Base-by-base conservation (phyloP, 2,797 vertebrate species). In the Petrocephalus schoutedeni region DNA sequence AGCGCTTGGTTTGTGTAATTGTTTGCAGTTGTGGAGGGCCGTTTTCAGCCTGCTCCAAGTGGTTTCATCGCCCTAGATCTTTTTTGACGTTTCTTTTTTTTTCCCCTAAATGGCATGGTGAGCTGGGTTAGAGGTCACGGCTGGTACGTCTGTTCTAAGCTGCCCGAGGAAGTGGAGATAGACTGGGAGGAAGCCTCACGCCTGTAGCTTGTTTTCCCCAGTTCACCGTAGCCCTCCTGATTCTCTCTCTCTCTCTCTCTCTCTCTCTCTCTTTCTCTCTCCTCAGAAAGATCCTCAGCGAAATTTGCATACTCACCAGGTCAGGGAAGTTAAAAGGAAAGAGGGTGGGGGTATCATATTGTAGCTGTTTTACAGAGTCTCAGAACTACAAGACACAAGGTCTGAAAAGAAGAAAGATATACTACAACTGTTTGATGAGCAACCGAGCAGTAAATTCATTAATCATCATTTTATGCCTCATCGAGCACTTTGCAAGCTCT, bases 401-500 rank as follows among this genome's bases (percentile, higher is more conserved):
- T 94, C 94, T 93, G 93, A 92, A 93, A 93, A 95, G 91, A 93
- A 94, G 94, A 95, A 96, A 96, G 96, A 97, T 97, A 97, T 96
- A 96, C 96, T 96, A 96, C 94, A 95, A 96, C 95, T 93, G 94
- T 97, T 98, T 98, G 97, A 98, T 97, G 97, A 98, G 97, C 97
- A 96, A 95, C 92, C 93, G 96, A 97, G 97, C 98, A 98, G 98
- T 98, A 98, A 97, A 99, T 98, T 98, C 97, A 99, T 99, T 99
- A 98, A 99, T 99, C 98, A 99, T 99, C 97, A 98, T 99, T 99
- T 98, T 98, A 98, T 99, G 98, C 97, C 98, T 99, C 98, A 99
- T 99, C 98, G 98, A 99, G 97, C 97, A 97, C 97, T 98, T 97
- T 98, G 97, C 97, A 96, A 97, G 96, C 95, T 95, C 97, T 97